Conservation (phyloP, 1,140 invertebrate species). For the Brachionus calyciflorus region DNA sequence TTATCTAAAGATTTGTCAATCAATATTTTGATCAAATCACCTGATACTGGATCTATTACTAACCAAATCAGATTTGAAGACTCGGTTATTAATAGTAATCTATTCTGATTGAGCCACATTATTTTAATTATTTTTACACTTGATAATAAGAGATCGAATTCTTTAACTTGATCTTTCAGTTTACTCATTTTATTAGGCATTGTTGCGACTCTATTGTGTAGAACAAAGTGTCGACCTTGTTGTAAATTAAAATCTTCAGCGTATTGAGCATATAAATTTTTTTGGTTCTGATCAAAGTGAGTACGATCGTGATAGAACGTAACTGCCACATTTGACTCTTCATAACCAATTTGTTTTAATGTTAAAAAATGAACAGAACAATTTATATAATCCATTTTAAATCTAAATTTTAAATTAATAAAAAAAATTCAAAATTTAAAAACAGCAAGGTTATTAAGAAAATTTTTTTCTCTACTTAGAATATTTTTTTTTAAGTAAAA, state of each 20-base stretch:
- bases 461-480: too few relatives aligned
- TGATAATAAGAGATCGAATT: background rate
- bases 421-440: background rate
- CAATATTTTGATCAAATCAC: slow-evolving; percentile 9
- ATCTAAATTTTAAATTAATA: background rate
- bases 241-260: slow-evolving; percentile 7
- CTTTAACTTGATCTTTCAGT: slow-evolving; percentile 26
- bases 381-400: background rate
- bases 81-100: background rate
- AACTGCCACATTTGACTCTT: background rate
- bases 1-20: slow-evolving; percentile 8
- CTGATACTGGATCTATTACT: background rate
- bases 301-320: slow-evolving; percentile 27
- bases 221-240: slow-evolving; percentile 29
- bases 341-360: slow-evolving; percentile 30
- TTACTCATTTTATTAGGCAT: slow-evolving; percentile 37
- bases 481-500: too few relatives aligned
- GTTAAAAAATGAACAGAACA: slow-evolving; percentile 36
- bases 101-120: background rate
- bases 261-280: slow-evolving; percentile 28
- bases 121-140: slow-evolving; percentile 1
- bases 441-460: too few relatives aligned
- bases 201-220: slow-evolving; percentile 6
- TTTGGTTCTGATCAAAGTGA: background rate
- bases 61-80: background rate